phyloP scores from a whole-genome alignment of 2,888 invertebrate genomes.

The Gymnosoma rotundatum region DNA sequence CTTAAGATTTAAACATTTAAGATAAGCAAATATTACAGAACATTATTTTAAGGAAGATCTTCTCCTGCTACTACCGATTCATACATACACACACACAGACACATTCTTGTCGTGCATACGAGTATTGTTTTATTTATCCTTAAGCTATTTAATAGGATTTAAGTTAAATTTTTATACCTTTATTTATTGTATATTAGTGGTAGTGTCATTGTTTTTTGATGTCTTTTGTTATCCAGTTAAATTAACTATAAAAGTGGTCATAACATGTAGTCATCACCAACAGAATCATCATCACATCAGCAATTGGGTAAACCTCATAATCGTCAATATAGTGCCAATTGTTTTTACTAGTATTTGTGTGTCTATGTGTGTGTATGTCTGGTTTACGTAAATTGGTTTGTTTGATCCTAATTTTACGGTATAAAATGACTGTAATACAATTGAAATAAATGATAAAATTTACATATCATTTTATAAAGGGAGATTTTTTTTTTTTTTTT shows the following conservation, averaged over 20 bases:
- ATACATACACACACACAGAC: neutral
- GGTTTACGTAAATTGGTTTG: conserved; percentile 33
- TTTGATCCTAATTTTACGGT: conserved; percentile 56
- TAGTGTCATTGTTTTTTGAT: conserved; percentile 69
- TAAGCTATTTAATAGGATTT: conserved; percentile 73
- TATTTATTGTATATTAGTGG: conserved; percentile 63
- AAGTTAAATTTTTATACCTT: conserved; percentile 72
- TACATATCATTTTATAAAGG: conserved; percentile 44
- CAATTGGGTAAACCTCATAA: conserved; percentile 69
- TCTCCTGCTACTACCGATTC: conserved; percentile 19
- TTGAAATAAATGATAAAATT: conserved; percentile 63
- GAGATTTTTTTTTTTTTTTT: conserved; percentile 1
- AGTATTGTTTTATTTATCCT: conserved; percentile 47
- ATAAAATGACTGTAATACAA: conserved; percentile 47
- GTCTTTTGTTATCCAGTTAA: conserved; percentile 67
- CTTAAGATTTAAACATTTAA: conserved; percentile 38
- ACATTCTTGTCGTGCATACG: neutral
- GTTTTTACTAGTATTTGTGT: conserved; percentile 13
- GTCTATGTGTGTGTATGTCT: neutral
- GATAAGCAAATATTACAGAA: conserved; percentile 67
- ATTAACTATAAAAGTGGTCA: conserved; percentile 71
- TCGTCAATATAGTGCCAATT: conserved; percentile 66
- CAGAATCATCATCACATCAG: conserved; percentile 28
- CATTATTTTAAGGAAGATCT: conserved; percentile 35
- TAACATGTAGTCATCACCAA: conserved; percentile 59